Evolutionary conservation across 2,113 vertebrate genomes (phyloP).

Genomic region (Psammodynastes pulverulentus): DNA sequence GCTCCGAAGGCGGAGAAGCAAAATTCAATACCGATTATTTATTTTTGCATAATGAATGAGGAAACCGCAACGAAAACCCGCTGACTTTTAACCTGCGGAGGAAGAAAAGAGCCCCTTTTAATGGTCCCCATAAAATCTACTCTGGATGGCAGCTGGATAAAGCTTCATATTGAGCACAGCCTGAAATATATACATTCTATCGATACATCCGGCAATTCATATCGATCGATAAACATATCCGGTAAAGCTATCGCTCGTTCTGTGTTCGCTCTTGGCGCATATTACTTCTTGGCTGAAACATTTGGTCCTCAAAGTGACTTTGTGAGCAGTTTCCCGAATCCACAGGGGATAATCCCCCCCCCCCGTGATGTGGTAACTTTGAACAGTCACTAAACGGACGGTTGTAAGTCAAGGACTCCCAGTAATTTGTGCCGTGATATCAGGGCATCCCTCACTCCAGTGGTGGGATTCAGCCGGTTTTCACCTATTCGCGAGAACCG

Average conservation of each 20-base stretch:
- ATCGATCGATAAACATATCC: conserved; percentile 62
- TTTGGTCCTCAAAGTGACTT: conserved; percentile 35
- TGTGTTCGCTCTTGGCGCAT: conserved; percentile 39
- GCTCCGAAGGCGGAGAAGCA: conserved; percentile 37
- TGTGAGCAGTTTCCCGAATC: not conserved
- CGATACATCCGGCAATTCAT: conserved; percentile 71
- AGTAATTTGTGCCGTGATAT: not conserved
- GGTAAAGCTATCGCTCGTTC: conserved; percentile 52
- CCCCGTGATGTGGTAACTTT: not conserved
- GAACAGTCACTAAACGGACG: not conserved
- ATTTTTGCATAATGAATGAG: conserved; percentile 71
- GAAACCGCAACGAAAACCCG: conserved; percentile 55
- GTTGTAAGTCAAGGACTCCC: not conserved
- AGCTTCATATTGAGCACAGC: conserved; percentile 61
- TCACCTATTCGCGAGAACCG: too few species aligned
- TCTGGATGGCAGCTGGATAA: conserved; percentile 66
- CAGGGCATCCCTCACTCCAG: too few species aligned
- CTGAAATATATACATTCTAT: conserved; percentile 65
- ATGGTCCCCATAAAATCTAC: conserved; percentile 71
- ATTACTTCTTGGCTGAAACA: conserved; percentile 43
- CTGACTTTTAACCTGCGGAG: conserved; percentile 65
- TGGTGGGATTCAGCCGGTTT: too few species aligned
- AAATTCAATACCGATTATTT: conserved; percentile 69
- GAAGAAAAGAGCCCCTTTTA: conserved; percentile 68
- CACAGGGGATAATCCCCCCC: not conserved